Base-by-base conservation (phyloP, 1,140 invertebrate genomes). In the Drosophila pachea region DNA sequence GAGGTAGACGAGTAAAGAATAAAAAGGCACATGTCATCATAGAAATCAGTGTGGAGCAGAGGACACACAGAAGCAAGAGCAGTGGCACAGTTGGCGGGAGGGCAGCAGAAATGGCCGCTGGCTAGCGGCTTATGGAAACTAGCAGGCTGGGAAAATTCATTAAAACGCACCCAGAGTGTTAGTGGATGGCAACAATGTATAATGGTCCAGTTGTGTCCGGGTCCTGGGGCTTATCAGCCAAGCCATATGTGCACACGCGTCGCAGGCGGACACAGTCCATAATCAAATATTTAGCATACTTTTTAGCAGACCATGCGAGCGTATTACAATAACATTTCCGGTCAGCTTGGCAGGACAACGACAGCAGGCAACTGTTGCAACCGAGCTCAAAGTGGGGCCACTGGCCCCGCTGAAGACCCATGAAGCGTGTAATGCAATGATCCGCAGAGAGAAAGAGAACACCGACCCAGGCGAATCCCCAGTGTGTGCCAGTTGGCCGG, bases 231-330 rank as follows among this genome's bases (percentile, higher is more conserved):
- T 86, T 84, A 86, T 84, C 81, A 67, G 68, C 47, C 59, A 50
- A 66, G 56, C 79, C 81, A 84, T 86, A 84, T 84, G 79, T 86
- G 81, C 53, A 53, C 43, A 63, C 48, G 53, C 60, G 61, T 69
- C 53, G 29, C 48, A 64, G 38, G 43, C 38, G 53, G 35, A 54
- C 68, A 66, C 49, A 71, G 79, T 70, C 77, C 65, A 74, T 84
- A 84, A 84, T 84, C 81, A 84, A 84, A 84, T 84, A 84, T 84
- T 84, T 86, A 84, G 81, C 81, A 84, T 84, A 84, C 81, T 84
- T 84, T 84, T 76, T 79, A 74, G 70, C 61, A 68, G 77, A 78
- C 65, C 70, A 33, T 45, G 22, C 56, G 53, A 65, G 67, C 61
- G 76, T 84, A 86, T 84, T 86, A 84, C 84, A 84, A 84, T 84